Conservation (phyloP, 2,113 vertebrate species). For the Psophia crepitans region DNA sequence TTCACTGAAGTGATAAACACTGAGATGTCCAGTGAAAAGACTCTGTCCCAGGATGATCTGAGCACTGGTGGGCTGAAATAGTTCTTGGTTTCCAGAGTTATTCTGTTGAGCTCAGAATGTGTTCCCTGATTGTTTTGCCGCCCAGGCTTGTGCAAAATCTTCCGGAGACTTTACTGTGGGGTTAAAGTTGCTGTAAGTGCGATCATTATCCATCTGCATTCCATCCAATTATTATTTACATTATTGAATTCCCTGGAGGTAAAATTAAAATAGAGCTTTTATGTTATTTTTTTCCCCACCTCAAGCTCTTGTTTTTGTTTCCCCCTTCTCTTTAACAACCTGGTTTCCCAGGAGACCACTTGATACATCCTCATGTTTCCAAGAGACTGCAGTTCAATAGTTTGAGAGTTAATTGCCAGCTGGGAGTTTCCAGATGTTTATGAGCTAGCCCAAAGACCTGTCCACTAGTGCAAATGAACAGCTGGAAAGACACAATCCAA, state of each 20-base stretch:
- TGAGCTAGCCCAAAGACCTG: not conserved
- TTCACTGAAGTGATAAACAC: not conserved
- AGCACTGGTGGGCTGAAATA: not conserved
- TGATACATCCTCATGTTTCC: slow-evolving; percentile 17
- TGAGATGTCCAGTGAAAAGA: not conserved
- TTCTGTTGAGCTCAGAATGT: not conserved
- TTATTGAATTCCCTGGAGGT: slow-evolving; percentile 36
- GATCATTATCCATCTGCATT: slow-evolving; percentile 40
- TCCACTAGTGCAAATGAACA: slow-evolving; percentile 1
- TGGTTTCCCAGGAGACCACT: slow-evolving; percentile 38
- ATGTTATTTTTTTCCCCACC: not conserved
- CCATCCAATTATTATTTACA: slow-evolving; percentile 38
- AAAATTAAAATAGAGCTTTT: slow-evolving; percentile 48
- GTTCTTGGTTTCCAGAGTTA: not conserved
- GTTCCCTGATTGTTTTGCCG: not conserved
- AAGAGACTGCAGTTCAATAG: slow-evolving; percentile 38
- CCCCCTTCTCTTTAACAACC: slow-evolving; percentile 24
- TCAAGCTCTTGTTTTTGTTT: slow-evolving; percentile 26
- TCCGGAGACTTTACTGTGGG: not conserved
- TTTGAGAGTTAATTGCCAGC: slow-evolving; percentile 42
- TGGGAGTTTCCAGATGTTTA: slow-evolving; percentile 48
- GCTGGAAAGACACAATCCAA: not conserved
- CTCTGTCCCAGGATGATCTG: not conserved
- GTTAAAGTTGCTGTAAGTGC: not conserved
- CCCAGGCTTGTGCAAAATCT: not conserved